A percentile compares a stretch with the other conserved stretches of the same genome.
These are phyloP conservation scores for Cheirogaleus medius DNA, from an alignment of 2,113 vertebrate species.

Conservation along the genomic window DNA sequence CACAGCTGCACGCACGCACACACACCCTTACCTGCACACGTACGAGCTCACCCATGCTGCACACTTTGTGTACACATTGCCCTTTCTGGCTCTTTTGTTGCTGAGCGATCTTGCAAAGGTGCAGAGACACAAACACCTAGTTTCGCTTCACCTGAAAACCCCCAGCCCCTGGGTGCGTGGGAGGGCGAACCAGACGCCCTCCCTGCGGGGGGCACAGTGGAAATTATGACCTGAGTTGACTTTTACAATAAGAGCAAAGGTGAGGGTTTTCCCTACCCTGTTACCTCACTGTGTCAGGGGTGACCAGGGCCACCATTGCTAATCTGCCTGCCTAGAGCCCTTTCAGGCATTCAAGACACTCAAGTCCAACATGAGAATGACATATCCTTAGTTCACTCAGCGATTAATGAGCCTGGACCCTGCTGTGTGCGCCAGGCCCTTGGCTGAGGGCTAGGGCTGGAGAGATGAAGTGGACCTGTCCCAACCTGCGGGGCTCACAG, in stretches of 20 bases:
- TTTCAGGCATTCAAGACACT: background rate
- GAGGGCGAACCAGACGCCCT: slow-evolving; percentile 49
- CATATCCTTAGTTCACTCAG: background rate
- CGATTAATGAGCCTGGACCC: background rate
- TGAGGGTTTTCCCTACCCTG: slow-evolving; percentile 57
- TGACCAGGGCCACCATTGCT: background rate
- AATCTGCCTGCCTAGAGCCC: background rate
- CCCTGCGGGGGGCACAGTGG: slow-evolving; percentile 57
- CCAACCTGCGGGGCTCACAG: accelerated
- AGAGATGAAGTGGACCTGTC: background rate
- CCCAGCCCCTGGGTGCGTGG: slow-evolving; percentile 54
- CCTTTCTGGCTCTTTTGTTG: background rate
- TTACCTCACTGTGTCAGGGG: background rate
- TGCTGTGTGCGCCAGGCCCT: background rate
- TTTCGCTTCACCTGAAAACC: slow-evolving; percentile 64
- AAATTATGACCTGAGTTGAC: slow-evolving; percentile 72
- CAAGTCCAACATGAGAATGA: background rate
- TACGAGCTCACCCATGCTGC: background rate
- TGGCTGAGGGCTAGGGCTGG: accelerated
- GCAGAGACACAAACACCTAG: slow-evolving; percentile 9
- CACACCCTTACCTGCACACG: background rate
- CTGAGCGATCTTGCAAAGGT: background rate
- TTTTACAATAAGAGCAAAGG: slow-evolving; percentile 46
- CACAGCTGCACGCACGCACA: background rate
- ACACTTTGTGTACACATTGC: accelerated